These are phyloP conservation scores for Tenthredo notha DNA, from an alignment of 2,888 invertebrate genomes.

Conservation along the genomic window DNA sequence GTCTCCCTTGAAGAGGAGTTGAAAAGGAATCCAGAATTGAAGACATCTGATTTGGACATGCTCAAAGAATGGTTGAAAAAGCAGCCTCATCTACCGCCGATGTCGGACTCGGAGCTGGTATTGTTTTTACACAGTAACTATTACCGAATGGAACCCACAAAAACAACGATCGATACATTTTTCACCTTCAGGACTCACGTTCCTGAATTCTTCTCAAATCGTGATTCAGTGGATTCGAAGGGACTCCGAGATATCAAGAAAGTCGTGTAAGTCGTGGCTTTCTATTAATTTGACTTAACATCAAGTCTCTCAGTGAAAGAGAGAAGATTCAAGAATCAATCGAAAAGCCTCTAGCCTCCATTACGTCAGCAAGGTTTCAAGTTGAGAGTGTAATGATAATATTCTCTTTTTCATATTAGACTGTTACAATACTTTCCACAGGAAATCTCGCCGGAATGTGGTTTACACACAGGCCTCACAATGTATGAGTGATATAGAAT, in stretches of 20 bases:
- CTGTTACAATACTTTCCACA: too few relatives aligned
- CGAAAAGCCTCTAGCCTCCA: too few relatives aligned
- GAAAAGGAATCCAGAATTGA: conserved; percentile 82
- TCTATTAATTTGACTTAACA: neutral
- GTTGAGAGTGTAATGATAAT: too few relatives aligned
- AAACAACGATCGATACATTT: conserved; percentile 85
- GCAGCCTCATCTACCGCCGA: conserved; percentile 84
- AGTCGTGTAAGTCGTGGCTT: conserved; percentile 79
- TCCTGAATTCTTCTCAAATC: conserved; percentile 83
- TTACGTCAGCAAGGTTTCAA: too few relatives aligned
- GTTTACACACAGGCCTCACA: too few relatives aligned
- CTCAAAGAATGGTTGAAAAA: conserved; percentile 83
- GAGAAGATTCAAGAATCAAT: too few relatives aligned
- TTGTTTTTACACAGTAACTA: conserved; percentile 86
- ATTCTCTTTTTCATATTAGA: too few relatives aligned
- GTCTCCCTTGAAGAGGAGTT: conserved; percentile 80
- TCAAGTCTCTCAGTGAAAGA: too few relatives aligned
- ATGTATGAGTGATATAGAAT: too few relatives aligned
- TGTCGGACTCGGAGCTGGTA: conserved; percentile 82
- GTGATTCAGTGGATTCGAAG: conserved; percentile 79
- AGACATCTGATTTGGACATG: conserved; percentile 82
- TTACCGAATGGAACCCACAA: conserved; percentile 85
- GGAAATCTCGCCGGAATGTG: too few relatives aligned
- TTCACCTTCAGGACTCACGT: conserved; percentile 85
- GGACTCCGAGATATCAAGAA: conserved; percentile 79